These are phyloP conservation scores for Atta colombica DNA, from an alignment of 1,140 invertebrate genomes.

Conservation along the genomic window DNA sequence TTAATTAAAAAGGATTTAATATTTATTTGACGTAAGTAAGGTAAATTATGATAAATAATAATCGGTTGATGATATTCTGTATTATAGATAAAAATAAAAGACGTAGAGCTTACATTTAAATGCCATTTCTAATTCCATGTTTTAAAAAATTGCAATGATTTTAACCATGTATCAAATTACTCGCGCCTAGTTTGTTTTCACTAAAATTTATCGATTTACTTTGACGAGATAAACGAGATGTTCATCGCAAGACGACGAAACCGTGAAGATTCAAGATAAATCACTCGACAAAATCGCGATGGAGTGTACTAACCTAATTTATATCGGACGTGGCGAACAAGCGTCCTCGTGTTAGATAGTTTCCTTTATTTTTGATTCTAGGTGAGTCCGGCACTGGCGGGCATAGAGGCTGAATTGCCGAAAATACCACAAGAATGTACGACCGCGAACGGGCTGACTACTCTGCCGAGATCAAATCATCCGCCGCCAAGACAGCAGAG, in stretches of 20 bases:
- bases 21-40: not conserved
- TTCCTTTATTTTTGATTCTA: constrained; percentile 68
- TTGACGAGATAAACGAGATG: constrained; percentile 18
- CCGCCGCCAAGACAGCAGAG: constrained; percentile 43
- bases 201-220: constrained; percentile 25
- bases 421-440: constrained; percentile 80
- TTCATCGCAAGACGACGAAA: constrained; percentile 3
- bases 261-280: constrained; percentile 47
- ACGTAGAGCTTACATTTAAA: not conserved
- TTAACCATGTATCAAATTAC: constrained; percentile 1
- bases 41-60: not conserved
- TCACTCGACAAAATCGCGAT: constrained; percentile 12
- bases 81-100: too few relatives aligned
- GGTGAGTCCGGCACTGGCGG: constrained; percentile 78
- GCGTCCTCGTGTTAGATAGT: constrained; percentile 11
- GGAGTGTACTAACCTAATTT: not conserved
- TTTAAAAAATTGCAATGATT: not conserved
- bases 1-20: not conserved
- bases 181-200: not conserved
- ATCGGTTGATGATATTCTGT: not conserved
- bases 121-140: constrained; percentile 2
- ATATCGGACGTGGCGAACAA: constrained; percentile 16
- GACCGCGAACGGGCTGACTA: constrained; percentile 70
- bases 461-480: constrained; percentile 69
- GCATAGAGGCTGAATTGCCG: constrained; percentile 77